A percentile compares a stretch with the other conserved stretches of the same genome.
These are phyloP conservation scores for Caradrina kadenii DNA, from an alignment of 2,888 invertebrate species.

Conservation along the genomic window DNA sequence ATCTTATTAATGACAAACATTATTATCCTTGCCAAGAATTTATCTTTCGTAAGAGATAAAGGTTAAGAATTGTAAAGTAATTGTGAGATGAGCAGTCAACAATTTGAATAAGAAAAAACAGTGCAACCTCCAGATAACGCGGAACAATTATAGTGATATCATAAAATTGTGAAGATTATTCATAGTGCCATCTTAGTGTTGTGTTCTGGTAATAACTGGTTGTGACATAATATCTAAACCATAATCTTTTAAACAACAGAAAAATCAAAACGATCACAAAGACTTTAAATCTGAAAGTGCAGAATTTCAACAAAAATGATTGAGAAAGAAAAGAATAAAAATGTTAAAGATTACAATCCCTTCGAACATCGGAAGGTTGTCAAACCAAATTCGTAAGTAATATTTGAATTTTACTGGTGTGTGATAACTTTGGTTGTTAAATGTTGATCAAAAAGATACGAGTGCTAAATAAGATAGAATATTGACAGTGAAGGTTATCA, in stretches of 20 bases:
- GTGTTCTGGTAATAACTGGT: background rate
- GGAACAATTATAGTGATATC: constrained; percentile 25
- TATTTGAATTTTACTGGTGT: background rate
- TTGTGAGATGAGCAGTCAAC: constrained; percentile 31
- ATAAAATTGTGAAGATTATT: constrained; percentile 10
- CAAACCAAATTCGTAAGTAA: constrained; percentile 85
- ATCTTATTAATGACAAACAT: constrained; percentile 43
- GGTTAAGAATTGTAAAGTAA: constrained; percentile 38
- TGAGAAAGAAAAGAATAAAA: constrained; percentile 44
- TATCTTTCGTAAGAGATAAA: constrained; percentile 55
- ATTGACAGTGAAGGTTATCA: constrained; percentile 41
- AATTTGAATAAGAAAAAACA: constrained; percentile 44
- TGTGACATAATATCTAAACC: constrained; percentile 5
- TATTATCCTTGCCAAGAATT: constrained; percentile 42
- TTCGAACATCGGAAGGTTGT: constrained; percentile 81
- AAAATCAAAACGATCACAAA: constrained; percentile 1
- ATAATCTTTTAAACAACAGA: constrained; percentile 15
- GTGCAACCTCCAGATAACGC: constrained; percentile 19
- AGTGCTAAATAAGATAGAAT: constrained; percentile 25
- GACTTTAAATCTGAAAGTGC: constrained; percentile 8
- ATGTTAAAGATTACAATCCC: constrained; percentile 76
- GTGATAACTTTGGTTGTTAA: background rate
- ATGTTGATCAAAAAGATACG: constrained; percentile 24
- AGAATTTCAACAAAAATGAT: constrained; percentile 42
- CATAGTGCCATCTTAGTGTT: constrained; percentile 13